Conservation (phyloP, 2,888 invertebrate genomes). For the Amblyjoppa proteus region DNA sequence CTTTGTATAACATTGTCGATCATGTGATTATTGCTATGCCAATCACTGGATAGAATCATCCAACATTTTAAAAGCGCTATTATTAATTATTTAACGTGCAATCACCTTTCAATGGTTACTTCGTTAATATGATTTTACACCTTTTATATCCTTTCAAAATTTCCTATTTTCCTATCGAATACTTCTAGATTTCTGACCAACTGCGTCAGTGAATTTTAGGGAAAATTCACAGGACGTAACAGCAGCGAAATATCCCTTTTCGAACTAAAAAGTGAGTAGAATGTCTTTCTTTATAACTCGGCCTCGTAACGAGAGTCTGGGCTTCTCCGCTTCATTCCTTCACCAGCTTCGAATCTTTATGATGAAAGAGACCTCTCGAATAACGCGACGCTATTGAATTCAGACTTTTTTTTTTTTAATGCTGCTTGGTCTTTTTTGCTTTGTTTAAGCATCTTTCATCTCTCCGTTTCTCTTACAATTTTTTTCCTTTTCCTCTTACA, state of each 20-base stretch:
- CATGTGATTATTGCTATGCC: too few relatives aligned
- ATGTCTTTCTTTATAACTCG: slow-evolving; percentile 35
- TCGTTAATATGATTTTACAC: too few relatives aligned
- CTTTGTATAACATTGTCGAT: too few relatives aligned
- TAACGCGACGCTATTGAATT: slow-evolving; percentile 11
- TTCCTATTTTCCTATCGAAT: too few relatives aligned
- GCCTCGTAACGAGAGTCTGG: slow-evolving; percentile 32
- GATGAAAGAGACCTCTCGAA: slow-evolving; percentile 3
- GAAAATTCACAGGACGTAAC: too few relatives aligned
- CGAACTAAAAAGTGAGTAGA: slow-evolving; percentile 13
- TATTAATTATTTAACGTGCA: too few relatives aligned
- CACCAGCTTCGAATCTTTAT: slow-evolving; percentile 28
- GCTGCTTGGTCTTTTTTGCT: not conserved
- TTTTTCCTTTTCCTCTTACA: not conserved
- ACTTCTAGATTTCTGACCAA: too few relatives aligned
- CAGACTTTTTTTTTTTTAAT: not conserved
- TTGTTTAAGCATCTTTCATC: slow-evolving; percentile 11
- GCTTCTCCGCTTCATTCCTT: not conserved
- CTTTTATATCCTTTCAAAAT: too few relatives aligned
- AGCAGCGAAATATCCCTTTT: not conserved
- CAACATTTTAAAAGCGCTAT: too few relatives aligned
- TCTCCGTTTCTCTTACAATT: not conserved
- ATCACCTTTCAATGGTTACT: too few relatives aligned
- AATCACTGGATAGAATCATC: too few relatives aligned
- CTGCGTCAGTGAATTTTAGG: too few relatives aligned